These are phyloP conservation scores for Biston stratarius DNA, from an alignment of 2,888 invertebrate species.

Conservation along the genomic window DNA sequence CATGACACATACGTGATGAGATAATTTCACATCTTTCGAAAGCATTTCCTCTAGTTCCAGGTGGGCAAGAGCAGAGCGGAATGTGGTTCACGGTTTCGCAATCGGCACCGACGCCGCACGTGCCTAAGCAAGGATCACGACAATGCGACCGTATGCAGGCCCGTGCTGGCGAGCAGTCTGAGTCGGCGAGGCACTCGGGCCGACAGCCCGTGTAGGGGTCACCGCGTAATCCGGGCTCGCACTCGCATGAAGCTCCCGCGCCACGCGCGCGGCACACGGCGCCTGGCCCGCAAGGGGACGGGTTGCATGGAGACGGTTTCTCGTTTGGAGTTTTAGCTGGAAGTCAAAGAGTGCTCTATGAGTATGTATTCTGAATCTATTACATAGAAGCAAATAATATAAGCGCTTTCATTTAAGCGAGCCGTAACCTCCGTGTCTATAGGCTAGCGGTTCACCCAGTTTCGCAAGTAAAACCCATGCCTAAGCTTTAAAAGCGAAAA, in stretches of 20 bases:
- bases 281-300: conserved; percentile 93
- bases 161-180: conserved; percentile 94
- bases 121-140: conserved; percentile 92
- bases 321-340: conserved; percentile 84
- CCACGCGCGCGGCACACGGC: conserved; percentile 92
- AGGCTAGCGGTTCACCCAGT: conserved; percentile 62
- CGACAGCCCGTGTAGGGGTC: conserved; percentile 92
- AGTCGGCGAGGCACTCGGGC: conserved; percentile 95
- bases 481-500: conserved; percentile 84
- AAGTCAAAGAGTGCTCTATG: conserved; percentile 47
- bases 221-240: conserved; percentile 90
- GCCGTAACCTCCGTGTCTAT: conserved; percentile 27
- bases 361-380: conserved; percentile 10
- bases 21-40: conserved; percentile 87
- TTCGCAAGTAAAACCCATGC: conserved; percentile 85
- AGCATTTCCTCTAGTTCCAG: conserved; percentile 89
- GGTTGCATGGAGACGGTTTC: conserved; percentile 88
- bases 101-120: conserved; percentile 93
- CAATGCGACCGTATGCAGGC: conserved; percentile 94
- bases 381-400: conserved; percentile 37
- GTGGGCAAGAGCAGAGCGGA: conserved; percentile 90
- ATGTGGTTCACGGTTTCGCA: conserved; percentile 91
- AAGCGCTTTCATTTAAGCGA: conserved; percentile 64
- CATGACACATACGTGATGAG: conserved; percentile 62
- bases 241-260: conserved; percentile 90